These are phyloP conservation scores for Trogon melanurus DNA, from an alignment of 2,113 vertebrate genomes.

Conservation along the genomic window DNA sequence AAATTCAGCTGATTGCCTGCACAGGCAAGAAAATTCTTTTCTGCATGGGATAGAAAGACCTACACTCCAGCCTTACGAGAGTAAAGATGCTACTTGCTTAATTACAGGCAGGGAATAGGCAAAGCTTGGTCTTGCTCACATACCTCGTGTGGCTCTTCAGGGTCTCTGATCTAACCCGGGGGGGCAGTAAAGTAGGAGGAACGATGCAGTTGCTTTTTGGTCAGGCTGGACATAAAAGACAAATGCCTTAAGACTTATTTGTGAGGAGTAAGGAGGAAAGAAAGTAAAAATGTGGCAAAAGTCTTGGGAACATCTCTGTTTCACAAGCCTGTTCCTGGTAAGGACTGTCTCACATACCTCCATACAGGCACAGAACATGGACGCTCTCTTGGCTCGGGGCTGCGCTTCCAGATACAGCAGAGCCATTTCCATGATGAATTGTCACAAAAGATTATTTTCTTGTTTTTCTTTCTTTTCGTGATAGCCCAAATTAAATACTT, in stretches of 20 bases:
- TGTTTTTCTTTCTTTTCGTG: background rate
- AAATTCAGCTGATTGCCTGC: background rate
- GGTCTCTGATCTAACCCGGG: background rate
- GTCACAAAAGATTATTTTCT: constrained; percentile 16
- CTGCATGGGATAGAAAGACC: background rate
- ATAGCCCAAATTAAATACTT: constrained; percentile 44
- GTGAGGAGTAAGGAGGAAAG: background rate
- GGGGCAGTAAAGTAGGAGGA: background rate
- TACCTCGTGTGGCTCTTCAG: background rate
- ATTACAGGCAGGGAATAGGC: background rate
- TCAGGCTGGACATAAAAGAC: background rate
- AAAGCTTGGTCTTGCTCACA: background rate
- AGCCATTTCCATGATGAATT: background rate
- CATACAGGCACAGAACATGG: background rate
- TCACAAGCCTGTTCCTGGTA: background rate
- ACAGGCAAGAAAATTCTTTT: background rate
- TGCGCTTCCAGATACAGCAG: background rate
- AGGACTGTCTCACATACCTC: background rate
- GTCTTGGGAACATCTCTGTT: background rate
- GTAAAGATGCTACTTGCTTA: background rate
- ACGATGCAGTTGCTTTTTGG: background rate
- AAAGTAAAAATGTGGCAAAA: background rate
- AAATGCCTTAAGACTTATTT: background rate
- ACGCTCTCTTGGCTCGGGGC: background rate
- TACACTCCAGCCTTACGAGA: fast-evolving